These are phyloP conservation scores for Ageneiosus marmoratus DNA, from an alignment of 2,113 vertebrate species.

Conservation along the genomic window DNA sequence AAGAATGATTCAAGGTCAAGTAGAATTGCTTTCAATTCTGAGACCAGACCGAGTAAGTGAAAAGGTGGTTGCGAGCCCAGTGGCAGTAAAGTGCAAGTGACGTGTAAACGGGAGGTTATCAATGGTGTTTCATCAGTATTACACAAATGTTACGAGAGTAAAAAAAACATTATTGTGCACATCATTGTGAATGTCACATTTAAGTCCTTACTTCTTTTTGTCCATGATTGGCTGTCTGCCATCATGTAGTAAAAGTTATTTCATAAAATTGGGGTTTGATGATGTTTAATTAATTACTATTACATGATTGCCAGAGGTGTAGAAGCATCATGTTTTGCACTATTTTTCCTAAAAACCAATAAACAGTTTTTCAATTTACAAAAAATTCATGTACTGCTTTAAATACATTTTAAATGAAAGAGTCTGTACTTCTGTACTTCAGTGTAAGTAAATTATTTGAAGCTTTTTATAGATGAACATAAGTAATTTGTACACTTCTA, in stretches of 20 bases:
- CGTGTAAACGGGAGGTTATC: neutral
- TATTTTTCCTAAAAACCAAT: neutral
- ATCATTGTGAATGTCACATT: neutral
- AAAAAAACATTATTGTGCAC: neutral
- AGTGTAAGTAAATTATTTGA: neutral
- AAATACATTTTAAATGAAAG: neutral
- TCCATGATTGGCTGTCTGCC: neutral
- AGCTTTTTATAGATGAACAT: neutral
- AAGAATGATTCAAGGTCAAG: too few species aligned
- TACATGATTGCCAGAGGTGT: neutral
- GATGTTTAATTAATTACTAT: neutral
- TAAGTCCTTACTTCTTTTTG: neutral
- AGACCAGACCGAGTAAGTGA: too few species aligned
- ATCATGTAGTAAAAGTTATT: neutral
- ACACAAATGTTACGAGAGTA: neutral
- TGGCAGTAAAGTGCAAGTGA: neutral
- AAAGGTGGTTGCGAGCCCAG: too few species aligned
- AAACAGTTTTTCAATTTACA: neutral
- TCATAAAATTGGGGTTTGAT: neutral
- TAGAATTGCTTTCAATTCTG: too few species aligned
- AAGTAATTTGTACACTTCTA: neutral
- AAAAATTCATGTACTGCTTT: neutral
- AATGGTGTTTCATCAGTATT: neutral
- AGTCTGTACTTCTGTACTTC: too few species aligned
- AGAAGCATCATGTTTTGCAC: neutral